Percentiles rank a stretch among this genome's conserved stretches.
phyloP scores from a whole-genome alignment of 2,113 vertebrate genomes.

The Montifringilla adamsi region DNA sequence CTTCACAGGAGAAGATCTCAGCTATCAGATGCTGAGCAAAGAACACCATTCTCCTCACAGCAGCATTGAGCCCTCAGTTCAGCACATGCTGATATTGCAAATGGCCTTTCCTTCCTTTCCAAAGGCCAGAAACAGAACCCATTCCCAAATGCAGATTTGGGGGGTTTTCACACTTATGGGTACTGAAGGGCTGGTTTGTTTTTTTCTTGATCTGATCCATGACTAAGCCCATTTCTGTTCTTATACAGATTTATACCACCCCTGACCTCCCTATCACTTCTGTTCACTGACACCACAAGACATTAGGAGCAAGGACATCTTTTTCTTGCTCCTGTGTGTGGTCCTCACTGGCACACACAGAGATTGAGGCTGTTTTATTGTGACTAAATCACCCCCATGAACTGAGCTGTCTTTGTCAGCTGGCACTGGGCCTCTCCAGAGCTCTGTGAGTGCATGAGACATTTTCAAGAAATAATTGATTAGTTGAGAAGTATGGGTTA shows the following conservation, averaged over 20 bases:
- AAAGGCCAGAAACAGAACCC: not conserved
- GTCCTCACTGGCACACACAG: not conserved
- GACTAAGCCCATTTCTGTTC: not conserved
- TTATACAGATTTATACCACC: not conserved
- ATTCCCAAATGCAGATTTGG: not conserved
- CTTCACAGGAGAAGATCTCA: conserved; percentile 33
- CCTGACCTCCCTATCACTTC: not conserved
- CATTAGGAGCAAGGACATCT: not conserved
- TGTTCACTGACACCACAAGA: not conserved
- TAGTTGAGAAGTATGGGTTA: not conserved
- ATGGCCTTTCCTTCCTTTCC: conserved; percentile 10
- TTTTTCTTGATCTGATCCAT: not conserved
- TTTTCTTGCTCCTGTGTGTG: not conserved
- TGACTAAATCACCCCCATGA: not conserved
- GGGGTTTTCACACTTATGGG: not conserved
- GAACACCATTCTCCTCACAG: conserved; percentile 42
- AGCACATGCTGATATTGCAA: not conserved
- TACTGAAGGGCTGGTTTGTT: not conserved
- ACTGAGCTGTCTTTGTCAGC: not conserved
- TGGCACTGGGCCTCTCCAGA: not conserved
- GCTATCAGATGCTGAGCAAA: conserved; percentile 40
- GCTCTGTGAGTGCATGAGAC: not conserved
- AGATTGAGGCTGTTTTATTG: not conserved
- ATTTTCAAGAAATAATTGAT: not conserved
- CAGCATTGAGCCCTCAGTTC: conserved; percentile 30